Conservation (phyloP, 2,113 vertebrate genomes). For the Buteo buteo region DNA sequence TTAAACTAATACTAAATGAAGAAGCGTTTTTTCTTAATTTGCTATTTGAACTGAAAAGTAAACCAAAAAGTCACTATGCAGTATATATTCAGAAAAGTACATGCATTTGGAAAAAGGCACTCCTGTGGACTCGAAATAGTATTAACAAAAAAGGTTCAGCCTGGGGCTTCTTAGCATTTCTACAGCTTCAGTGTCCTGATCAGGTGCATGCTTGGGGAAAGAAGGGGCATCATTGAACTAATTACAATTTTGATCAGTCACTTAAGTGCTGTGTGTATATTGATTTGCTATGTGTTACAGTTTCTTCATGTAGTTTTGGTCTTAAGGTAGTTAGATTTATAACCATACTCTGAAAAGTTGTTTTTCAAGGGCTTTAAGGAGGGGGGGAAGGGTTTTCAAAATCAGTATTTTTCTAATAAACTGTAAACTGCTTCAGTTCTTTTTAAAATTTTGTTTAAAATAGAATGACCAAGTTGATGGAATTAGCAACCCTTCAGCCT, state of each 20-base stretch:
- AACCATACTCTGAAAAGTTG: background rate
- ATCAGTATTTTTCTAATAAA: background rate
- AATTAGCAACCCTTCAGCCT: slow-evolving; percentile 88
- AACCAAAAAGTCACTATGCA: background rate
- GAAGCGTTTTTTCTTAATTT: background rate
- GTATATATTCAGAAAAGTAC: background rate
- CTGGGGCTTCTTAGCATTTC: background rate
- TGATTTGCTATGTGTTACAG: background rate
- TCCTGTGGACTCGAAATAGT: background rate
- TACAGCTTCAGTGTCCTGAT: background rate
- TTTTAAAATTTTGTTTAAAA: background rate
- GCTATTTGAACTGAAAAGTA: background rate
- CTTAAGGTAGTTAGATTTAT: background rate
- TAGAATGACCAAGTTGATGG: slow-evolving; percentile 91
- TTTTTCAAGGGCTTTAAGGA: background rate
- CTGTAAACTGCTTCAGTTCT: background rate
- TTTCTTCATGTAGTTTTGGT: background rate
- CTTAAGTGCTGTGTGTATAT: background rate
- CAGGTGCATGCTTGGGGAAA: background rate
- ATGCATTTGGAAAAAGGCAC: background rate
- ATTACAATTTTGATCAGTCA: rapidly evolving
- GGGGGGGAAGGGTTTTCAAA: background rate
- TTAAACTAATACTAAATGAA: background rate
- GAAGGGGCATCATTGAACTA: background rate
- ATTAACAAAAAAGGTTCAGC: background rate